Conservation (phyloP, 1,140 invertebrate genomes). For the Sminthurinus signatus region DNA sequence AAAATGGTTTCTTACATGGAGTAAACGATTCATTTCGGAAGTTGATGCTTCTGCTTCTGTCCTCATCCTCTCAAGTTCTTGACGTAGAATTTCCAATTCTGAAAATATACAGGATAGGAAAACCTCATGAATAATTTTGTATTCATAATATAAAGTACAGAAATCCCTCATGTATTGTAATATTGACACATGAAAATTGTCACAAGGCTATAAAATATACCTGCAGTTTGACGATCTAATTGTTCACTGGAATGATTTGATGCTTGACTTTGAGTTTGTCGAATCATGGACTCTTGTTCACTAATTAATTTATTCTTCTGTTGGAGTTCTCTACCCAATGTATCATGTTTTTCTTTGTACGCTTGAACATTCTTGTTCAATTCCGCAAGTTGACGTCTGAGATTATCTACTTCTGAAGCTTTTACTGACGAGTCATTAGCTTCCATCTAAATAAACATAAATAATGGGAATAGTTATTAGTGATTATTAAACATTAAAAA, state of each 20-base stretch:
- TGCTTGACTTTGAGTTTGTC: not conserved
- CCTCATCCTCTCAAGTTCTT: slow-evolving; percentile 1
- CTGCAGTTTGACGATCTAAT: too few species aligned
- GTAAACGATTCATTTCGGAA: slow-evolving; percentile 8
- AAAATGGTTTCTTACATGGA: too few species aligned
- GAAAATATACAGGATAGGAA: too few species aligned
- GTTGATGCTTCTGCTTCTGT: not conserved
- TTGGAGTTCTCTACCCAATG: not conserved
- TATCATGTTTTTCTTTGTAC: not conserved
- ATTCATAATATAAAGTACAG: too few species aligned
- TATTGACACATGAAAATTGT: too few species aligned
- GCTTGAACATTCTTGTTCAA: not conserved
- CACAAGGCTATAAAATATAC: too few species aligned
- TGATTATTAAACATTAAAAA: too few species aligned
- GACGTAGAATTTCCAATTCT: slow-evolving; percentile 1
- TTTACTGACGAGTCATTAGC: not conserved
- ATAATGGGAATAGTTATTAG: too few species aligned
- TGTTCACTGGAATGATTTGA: slow-evolving; percentile 3
- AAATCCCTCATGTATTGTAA: too few species aligned
- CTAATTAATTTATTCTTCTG: not conserved
- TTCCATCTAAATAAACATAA: slow-evolving; percentile 15
- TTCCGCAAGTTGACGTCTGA: slow-evolving; percentile 1
- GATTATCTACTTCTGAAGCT: not conserved
- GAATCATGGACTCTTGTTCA: not conserved
- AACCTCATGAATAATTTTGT: too few species aligned